Percentiles rank a stretch among this genome's conserved stretches.
Evolutionary conservation across 2,888 invertebrate genomes (phyloP).

Genomic region (Noctua pronuba): DNA sequence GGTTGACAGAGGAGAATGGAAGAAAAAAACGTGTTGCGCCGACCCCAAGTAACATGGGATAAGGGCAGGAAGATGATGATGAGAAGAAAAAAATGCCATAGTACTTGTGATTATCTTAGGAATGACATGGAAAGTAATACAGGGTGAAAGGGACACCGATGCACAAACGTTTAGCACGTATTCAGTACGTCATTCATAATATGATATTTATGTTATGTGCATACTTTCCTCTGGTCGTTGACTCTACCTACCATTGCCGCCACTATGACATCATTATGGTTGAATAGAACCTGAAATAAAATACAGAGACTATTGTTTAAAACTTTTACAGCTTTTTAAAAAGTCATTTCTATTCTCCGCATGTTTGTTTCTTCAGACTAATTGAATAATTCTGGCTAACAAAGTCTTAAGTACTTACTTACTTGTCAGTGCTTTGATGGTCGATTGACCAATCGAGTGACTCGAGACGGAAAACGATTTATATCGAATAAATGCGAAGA

Average conservation of each 20-base stretch:
- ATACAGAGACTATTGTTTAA: not conserved
- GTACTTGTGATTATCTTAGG: no score
- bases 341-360: constrained; percentile 38
- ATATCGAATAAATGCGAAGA: constrained; percentile 28
- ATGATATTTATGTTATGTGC: not conserved
- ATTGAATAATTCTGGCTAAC: not conserved
- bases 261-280: not conserved
- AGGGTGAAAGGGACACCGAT: no score
- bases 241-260: not conserved
- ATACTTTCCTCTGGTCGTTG: not conserved
- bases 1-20: no score
- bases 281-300: not conserved
- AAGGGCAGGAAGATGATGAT: no score
- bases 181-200: no score
- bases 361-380: not conserved
- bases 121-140: no score
- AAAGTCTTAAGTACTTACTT: not conserved
- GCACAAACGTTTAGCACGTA: no score
- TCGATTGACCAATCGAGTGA: constrained; percentile 24
- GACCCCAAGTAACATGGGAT: no score
- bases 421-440: constrained; percentile 22
- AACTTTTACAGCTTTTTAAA: constrained; percentile 14
- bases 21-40: no score
- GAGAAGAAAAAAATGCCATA: no score
- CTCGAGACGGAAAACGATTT: constrained; percentile 22